A percentile compares a stretch with the other conserved stretches of the same genome.
Conservation (phyloP, 1,140 invertebrate genomes). For the Episyrphus balteatus region DNA sequence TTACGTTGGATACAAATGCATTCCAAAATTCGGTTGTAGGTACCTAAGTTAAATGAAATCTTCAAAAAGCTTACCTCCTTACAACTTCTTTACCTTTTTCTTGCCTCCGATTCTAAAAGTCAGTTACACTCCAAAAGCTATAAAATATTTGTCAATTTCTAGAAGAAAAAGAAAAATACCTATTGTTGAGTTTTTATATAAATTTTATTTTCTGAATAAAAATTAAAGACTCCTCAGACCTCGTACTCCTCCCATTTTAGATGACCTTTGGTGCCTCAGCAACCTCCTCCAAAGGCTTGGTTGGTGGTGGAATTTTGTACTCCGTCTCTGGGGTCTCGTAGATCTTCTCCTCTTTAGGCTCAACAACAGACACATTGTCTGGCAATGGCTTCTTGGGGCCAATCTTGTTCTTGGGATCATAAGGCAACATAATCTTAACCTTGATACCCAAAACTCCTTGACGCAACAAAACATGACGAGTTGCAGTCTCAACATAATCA, state of each 20-base stretch:
- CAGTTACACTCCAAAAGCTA: too few species aligned
- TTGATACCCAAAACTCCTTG: conserved; percentile 90
- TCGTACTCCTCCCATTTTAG: conserved; percentile 15
- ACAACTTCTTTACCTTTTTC: too few species aligned
- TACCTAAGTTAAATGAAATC: too few species aligned
- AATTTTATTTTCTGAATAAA: too few species aligned
- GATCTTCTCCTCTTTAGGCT: conserved; percentile 79
- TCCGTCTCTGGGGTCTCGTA: conserved; percentile 36
- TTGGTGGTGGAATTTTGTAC: conserved; percentile 35
- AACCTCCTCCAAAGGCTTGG: conserved; percentile 28
- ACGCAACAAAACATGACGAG: conserved; percentile 90
- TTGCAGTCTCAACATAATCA: conserved; percentile 96
- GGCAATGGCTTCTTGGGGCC: conserved; percentile 95
- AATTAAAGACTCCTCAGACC: too few species aligned
- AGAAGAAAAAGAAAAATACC: too few species aligned
- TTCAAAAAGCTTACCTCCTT: too few species aligned
- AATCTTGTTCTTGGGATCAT: conserved; percentile 92
- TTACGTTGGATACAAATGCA: too few species aligned
- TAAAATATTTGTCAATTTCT: too few species aligned
- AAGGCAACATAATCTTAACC: conserved; percentile 99
- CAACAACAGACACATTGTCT: conserved; percentile 89
- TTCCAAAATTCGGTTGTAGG: too few species aligned
- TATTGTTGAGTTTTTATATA: too few species aligned
- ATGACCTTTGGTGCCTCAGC: conserved; percentile 26
- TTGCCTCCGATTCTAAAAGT: too few species aligned